Evolutionary conservation across 2,888 invertebrate genomes (phyloP), one percentile per base, ranked within the genome.

Genomic region (Monopis laevigella): DNA sequence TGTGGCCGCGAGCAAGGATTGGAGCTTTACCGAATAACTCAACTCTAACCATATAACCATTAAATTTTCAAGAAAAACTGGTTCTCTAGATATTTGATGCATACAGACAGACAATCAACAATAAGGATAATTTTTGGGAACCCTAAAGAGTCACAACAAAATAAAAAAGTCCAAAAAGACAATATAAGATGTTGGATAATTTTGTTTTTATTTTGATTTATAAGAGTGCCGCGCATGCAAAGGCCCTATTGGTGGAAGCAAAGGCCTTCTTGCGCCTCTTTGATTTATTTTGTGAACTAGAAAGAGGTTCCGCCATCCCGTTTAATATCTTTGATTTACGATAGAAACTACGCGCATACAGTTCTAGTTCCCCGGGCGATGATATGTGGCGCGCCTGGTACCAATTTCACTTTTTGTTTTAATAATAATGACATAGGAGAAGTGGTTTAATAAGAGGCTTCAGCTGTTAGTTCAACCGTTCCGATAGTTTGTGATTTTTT

Each of bases 261-360:
- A 56, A 67, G 68, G 64, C 66, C 65, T 63, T 65, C 69, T 70
- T 68, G 63, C 66, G 69, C 66, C 65, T 67, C 55, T 53, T 57
- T 77, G 78, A 80, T 80, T 80, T 80, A 80, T 75, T 68, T 62
- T 75, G 73, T 71, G 75, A 77, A 75, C 78, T 75, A 65, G 64
- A 75, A 77, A 75, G 78, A 80, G 77, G 77, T 75, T 72, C 77
- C 73, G 68, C 72, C 73, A 68, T 73, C 65, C 68, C 65, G 71
- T 77, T 80, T 80, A 80, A 80, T 80, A 80, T 80, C 65, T 75
- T 77, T 80, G 80, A 80, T 80, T 80, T 80, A 80, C 74, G 78
- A 73, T 72, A 73, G 75, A 74, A 73, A 74, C 74, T 73, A 72
- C 70, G 62, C 65, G 66, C 63, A 66, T 75, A 77, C 6, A 75